Conservation (phyloP, 2,113 vertebrate species). For the Aphelocoma coerulescens region DNA sequence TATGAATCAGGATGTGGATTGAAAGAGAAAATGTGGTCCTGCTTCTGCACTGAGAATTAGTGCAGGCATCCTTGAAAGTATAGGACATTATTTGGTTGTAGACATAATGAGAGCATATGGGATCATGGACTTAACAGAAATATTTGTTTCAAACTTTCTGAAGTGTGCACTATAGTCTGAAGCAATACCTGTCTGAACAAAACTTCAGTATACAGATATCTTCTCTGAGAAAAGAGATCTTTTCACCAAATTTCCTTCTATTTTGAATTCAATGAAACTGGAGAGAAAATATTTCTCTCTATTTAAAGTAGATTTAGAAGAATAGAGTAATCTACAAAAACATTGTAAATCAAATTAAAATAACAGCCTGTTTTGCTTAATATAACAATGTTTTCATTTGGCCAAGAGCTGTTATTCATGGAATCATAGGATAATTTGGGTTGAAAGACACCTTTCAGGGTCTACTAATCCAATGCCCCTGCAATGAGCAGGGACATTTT, state of each 20-base stretch:
- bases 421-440: neutral
- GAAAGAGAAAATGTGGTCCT: neutral
- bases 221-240: neutral
- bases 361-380: neutral
- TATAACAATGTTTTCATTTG: neutral
- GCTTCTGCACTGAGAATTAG: neutral
- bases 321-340: neutral
- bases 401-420: neutral
- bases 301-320: neutral
- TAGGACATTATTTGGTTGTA: neutral
- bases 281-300: neutral
- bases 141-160: neutral
- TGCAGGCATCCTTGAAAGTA: neutral
- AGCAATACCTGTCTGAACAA: neutral
- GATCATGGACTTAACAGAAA: neutral
- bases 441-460: neutral
- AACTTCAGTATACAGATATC: neutral
- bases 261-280: neutral
- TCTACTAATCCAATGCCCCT: neutral
- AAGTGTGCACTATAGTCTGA: neutral
- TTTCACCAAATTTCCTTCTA: neutral
- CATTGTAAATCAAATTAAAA: neutral
- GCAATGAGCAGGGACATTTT: neutral
- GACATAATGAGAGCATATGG: neutral
- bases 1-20: neutral